A percentile compares a stretch with the other conserved stretches of the same genome.
Conservation (phyloP, 1,140 invertebrate genomes). For the Lasaia peninsularis region DNA sequence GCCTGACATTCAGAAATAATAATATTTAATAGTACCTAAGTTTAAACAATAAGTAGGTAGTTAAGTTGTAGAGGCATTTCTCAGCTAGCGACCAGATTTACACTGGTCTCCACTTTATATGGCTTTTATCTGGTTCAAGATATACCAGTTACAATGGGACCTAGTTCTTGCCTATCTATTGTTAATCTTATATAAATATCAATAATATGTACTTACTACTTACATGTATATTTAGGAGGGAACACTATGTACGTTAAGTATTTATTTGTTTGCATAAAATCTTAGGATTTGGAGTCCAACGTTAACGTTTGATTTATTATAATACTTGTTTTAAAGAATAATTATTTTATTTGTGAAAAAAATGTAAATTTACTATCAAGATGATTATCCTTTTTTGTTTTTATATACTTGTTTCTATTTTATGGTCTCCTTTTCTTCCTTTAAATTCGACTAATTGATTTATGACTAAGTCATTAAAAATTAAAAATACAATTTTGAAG, state of each 20-base stretch:
- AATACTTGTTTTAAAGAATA: no score
- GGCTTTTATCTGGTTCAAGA: slow-evolving; percentile 17
- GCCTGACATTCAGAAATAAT: slow-evolving; percentile 59
- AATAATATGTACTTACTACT: no score
- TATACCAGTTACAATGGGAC: slow-evolving; percentile 49
- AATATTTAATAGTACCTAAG: slow-evolving; percentile 29
- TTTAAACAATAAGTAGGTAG: slow-evolving; percentile 14
- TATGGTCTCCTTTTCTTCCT: no score
- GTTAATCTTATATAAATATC: slow-evolving; percentile 29
- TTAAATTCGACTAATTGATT: no score
- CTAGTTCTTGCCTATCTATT: slow-evolving; percentile 57
- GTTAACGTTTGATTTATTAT: no score
- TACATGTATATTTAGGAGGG: slow-evolving; percentile 8
- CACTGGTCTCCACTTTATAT: slow-evolving; percentile 15
- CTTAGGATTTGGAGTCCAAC: background rate
- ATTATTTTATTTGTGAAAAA: no score
- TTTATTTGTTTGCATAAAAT: background rate
- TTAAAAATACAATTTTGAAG: no score
- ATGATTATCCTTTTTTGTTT: no score
- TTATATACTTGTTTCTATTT: no score
- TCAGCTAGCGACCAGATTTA: slow-evolving; percentile 9
- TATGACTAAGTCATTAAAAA: no score
- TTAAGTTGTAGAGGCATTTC: slow-evolving; percentile 13
- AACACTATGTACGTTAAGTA: background rate
- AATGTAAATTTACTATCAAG: no score